These are phyloP conservation scores for Steinernema khuongi DNA, from an alignment of 1,140 invertebrate genomes.

Conservation along the genomic window DNA sequence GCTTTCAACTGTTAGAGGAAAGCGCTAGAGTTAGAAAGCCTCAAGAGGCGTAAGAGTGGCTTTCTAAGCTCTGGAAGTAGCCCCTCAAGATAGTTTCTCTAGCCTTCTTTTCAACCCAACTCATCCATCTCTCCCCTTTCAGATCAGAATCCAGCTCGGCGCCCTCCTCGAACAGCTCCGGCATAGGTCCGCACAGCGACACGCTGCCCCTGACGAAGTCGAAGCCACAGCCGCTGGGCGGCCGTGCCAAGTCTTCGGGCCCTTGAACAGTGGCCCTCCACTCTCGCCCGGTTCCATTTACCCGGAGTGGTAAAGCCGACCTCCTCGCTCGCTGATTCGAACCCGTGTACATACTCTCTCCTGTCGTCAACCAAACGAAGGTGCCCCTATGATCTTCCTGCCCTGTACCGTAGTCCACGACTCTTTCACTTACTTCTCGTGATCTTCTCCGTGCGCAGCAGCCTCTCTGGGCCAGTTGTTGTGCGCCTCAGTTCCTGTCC, in stretches of 20 bases:
- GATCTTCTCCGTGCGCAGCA: slow-evolving; percentile 1
- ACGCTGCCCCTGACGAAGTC: not conserved
- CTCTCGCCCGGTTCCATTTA: not conserved
- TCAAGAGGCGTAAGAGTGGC: too few relatives aligned
- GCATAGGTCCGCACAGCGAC: not conserved
- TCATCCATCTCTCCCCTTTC: too few relatives aligned
- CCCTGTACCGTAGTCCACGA: slow-evolving; percentile 9
- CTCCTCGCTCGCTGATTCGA: not conserved
- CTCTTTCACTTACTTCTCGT: slow-evolving; percentile 8
- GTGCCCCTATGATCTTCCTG: not conserved
- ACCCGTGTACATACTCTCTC: not conserved
- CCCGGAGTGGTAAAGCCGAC: slow-evolving; percentile 14
- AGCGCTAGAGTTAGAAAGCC: too few relatives aligned
- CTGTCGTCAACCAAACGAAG: not conserved
- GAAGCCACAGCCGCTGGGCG: slow-evolving; percentile 5
- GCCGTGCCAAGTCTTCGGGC: not conserved
- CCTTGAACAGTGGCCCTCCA: not conserved
- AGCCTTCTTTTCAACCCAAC: too few relatives aligned
- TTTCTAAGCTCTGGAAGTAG: too few relatives aligned
- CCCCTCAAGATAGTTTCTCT: too few relatives aligned
- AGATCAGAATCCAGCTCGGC: not conserved
- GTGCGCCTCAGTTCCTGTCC: not conserved
- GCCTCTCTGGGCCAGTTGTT: slow-evolving; percentile 2
- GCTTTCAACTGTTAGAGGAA: too few relatives aligned
- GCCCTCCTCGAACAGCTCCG: slow-evolving; percentile 1